Evolutionary conservation across 2,797 vertebrate genomes (phyloP).

Genomic region (Danio choprae): DNA sequence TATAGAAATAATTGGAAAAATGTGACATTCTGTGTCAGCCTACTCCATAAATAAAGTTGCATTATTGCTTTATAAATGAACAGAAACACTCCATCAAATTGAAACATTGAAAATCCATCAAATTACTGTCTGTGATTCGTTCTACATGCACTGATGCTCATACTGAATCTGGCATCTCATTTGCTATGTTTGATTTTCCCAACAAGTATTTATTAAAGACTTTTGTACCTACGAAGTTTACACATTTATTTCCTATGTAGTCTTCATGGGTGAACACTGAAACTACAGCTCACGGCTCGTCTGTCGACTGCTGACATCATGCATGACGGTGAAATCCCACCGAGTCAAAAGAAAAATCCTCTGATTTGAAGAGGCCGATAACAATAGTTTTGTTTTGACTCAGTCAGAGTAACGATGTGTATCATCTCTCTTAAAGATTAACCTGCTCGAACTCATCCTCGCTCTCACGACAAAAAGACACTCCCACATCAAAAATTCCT

Average conservation of each 20-base stretch:
- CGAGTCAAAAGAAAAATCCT: slow-evolving; percentile 23
- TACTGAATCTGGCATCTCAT: slow-evolving; percentile 84
- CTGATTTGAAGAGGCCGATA: neutral
- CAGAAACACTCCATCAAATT: neutral
- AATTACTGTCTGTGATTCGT: slow-evolving; percentile 46
- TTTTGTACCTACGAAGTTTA: slow-evolving; percentile 86
- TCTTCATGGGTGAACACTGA: neutral
- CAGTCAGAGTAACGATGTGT: slow-evolving; percentile 32
- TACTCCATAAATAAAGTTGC: neutral
- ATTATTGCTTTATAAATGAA: neutral
- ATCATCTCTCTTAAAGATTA: slow-evolving; percentile 43
- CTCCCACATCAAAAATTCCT: slow-evolving; percentile 35
- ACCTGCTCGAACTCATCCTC: slow-evolving; percentile 37
- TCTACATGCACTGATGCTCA: slow-evolving; percentile 81
- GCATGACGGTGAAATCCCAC: slow-evolving; percentile 2
- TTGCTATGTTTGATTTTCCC: slow-evolving; percentile 77
- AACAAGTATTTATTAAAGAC: slow-evolving; percentile 95
- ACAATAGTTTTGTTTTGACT: slow-evolving; percentile 30
- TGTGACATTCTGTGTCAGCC: neutral
- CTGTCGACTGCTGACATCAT: slow-evolving; percentile 25
- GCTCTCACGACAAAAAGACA: slow-evolving; percentile 19
- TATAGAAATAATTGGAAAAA: slow-evolving; percentile 11
- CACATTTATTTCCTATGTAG: slow-evolving; percentile 30
- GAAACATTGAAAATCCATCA: slow-evolving; percentile 65
- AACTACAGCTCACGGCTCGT: neutral